A percentile compares a stretch with the other conserved stretches of the same genome.
Conservation (phyloP, 2,113 vertebrate species). For the Oostethus manadensis region DNA sequence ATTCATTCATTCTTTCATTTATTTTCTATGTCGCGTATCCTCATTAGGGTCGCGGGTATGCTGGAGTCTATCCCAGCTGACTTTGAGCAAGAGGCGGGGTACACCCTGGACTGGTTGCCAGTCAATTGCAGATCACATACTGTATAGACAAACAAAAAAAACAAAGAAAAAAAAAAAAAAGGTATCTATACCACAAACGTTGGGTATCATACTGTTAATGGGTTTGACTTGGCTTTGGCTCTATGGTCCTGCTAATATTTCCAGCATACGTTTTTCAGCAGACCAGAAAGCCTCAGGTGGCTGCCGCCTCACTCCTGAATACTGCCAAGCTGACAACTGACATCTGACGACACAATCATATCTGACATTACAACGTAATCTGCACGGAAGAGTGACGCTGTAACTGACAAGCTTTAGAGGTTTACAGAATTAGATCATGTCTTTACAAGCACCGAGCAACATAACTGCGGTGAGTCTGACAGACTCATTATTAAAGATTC, state of each 20-base stretch:
- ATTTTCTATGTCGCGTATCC: too few relatives aligned
- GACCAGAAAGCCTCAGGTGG: constrained; percentile 10
- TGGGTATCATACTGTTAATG: constrained; percentile 40
- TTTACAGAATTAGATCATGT: constrained; percentile 61
- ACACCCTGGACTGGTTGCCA: too few relatives aligned
- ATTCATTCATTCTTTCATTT: too few relatives aligned
- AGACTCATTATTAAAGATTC: constrained; percentile 57
- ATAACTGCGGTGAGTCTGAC: constrained; percentile 54
- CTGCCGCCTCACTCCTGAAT: constrained; percentile 21
- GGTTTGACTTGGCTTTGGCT: constrained; percentile 47
- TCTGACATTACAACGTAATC: constrained; percentile 43
- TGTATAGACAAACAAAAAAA: too few relatives aligned
- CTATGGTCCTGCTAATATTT: constrained; percentile 33
- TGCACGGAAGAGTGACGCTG: constrained; percentile 23
- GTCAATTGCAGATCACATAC: too few relatives aligned
- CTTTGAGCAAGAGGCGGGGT: too few relatives aligned
- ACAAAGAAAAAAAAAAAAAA: too few relatives aligned
- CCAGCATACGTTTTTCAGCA: constrained; percentile 46
- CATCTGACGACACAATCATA: constrained; percentile 42
- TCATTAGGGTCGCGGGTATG: too few relatives aligned
- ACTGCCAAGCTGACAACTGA: constrained; percentile 16
- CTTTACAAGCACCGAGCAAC: constrained; percentile 48
- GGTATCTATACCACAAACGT: constrained; percentile 50
- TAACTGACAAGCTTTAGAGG: constrained; percentile 33
- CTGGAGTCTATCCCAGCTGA: too few relatives aligned